Evolutionary conservation across 2,888 invertebrate genomes (phyloP).

Genomic region (Megamerina dolium): DNA sequence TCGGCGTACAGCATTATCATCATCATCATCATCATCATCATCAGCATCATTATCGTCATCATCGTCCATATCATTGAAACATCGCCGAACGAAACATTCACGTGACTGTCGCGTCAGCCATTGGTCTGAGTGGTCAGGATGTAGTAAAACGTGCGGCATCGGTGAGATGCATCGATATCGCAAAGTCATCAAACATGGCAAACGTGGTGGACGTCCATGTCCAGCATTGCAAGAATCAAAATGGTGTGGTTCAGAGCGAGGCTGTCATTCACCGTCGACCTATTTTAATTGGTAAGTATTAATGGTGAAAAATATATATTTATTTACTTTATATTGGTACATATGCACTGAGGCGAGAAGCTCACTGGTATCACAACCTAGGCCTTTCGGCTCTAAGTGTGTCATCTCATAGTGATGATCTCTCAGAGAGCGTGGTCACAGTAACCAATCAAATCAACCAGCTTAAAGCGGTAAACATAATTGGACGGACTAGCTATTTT

Average conservation of each 20-base stretch:
- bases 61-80: conserved; percentile 40
- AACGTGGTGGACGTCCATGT: conserved; percentile 75
- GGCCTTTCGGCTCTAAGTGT: too few relatives aligned
- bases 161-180: conserved; percentile 79
- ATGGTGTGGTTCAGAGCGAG: conserved; percentile 77
- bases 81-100: conserved; percentile 48
- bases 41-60: conserved; percentile 38
- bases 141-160: conserved; percentile 84
- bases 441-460: too few relatives aligned
- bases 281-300: conserved; percentile 59
- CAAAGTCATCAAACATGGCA: conserved; percentile 68
- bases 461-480: too few relatives aligned
- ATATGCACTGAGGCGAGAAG: too few relatives aligned
- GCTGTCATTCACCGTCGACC: conserved; percentile 55
- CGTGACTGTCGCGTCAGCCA: conserved; percentile 78
- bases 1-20: conserved; percentile 32
- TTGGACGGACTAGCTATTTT: too few relatives aligned
- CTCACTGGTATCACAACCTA: too few relatives aligned
- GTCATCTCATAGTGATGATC: too few relatives aligned
- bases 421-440: too few relatives aligned
- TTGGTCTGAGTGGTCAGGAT: conserved; percentile 83
- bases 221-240: conserved; percentile 77
- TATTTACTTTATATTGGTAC: too few relatives aligned
- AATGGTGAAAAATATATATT: too few relatives aligned
- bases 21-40: conserved; percentile 29